phyloP scores from a whole-genome alignment of 1,140 invertebrate genomes.

The Riptortus pedestris region DNA sequence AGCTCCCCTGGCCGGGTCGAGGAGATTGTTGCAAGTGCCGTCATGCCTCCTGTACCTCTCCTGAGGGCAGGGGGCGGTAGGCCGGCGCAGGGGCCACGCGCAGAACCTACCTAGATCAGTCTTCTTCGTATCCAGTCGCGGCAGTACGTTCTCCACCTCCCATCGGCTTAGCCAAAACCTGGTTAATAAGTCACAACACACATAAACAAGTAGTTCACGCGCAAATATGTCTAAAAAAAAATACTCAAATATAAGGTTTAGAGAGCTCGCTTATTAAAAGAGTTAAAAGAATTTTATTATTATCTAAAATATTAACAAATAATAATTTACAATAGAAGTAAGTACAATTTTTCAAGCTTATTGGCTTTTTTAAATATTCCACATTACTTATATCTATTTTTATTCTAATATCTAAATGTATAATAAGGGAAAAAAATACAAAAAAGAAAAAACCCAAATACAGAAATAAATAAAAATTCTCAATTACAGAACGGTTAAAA shows the following conservation, averaged over 20 bases:
- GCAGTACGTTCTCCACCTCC: slow-evolving; percentile 74
- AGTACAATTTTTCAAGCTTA: no score
- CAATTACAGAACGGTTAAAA: no score
- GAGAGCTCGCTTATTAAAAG: neutral
- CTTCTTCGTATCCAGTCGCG: slow-evolving; percentile 76
- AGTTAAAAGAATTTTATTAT: no score
- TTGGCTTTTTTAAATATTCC: no score
- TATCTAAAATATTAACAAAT: no score
- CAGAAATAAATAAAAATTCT: no score
- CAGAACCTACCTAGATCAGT: slow-evolving; percentile 76
- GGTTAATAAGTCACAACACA: slow-evolving; percentile 13
- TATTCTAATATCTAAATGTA: no score
- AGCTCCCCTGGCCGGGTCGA: slow-evolving; percentile 78
- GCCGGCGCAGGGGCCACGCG: slow-evolving; percentile 71
- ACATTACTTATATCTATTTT: no score
- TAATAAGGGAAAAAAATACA: no score
- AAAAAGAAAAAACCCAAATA: no score
- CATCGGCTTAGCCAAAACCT: slow-evolving; percentile 74
- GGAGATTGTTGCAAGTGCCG: slow-evolving; percentile 90
- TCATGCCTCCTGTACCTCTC: slow-evolving; percentile 69
- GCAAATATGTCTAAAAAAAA: neutral
- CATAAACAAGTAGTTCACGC: neutral
- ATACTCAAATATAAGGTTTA: neutral
- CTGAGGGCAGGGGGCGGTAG: slow-evolving; percentile 54
- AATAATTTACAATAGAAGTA: no score